Conservation (phyloP, 2,888 invertebrate species). For the Anoncus sp. region DNA sequence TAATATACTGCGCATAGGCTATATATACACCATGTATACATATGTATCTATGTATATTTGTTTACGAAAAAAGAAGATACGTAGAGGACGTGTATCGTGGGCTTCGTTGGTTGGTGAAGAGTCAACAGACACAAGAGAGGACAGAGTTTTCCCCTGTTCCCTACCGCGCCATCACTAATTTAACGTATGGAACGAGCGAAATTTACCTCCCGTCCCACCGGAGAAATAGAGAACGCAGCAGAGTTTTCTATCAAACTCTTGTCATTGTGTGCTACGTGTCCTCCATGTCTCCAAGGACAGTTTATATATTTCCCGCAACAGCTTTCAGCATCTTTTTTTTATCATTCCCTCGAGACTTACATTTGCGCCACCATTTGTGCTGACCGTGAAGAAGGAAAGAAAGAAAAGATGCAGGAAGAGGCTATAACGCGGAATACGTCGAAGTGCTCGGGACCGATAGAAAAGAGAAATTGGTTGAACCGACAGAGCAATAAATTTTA, state of each 20-base stretch:
- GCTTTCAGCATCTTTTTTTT: conserved; percentile 7
- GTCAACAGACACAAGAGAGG: conserved; percentile 13
- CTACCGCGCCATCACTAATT: conserved; percentile 16
- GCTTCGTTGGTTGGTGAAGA: conserved; percentile 28
- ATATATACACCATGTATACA: neutral
- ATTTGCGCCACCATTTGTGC: conserved; percentile 26
- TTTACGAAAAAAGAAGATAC: neutral
- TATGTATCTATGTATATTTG: neutral
- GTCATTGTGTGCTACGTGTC: neutral
- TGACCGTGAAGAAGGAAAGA: neutral
- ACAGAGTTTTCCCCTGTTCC: conserved; percentile 6
- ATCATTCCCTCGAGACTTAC: conserved; percentile 19
- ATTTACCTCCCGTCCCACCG: neutral
- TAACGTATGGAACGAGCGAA: conserved; percentile 18
- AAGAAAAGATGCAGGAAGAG: neutral
- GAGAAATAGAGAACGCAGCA: neutral
- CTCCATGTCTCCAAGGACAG: conserved; percentile 16
- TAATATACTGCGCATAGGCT: neutral
- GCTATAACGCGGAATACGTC: neutral
- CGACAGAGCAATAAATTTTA: conserved; percentile 31
- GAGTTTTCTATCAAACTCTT: conserved; percentile 9
- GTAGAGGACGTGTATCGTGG: neutral
- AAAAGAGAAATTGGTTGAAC: conserved; percentile 32
- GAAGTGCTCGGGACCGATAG: neutral
- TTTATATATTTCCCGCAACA: conserved; percentile 37